Evolutionary conservation across 2,797 vertebrate species (phyloP), one percentile per base, ranked within the genome.

Genomic region (Merluccius polli): DNA sequence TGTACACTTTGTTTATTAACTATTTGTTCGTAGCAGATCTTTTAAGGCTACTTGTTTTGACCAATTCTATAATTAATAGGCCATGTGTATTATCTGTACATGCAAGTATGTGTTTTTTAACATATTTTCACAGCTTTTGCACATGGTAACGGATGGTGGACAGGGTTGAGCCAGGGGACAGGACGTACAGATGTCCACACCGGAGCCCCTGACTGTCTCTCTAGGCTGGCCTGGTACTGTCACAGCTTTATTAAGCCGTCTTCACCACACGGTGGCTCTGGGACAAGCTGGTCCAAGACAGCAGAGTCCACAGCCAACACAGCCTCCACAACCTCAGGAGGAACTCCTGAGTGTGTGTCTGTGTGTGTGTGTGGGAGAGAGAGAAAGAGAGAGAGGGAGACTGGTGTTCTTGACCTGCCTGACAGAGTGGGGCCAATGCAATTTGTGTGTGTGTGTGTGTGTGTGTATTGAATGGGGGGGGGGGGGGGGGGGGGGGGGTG

Each of bases 91-190:
- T 52, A 65, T 27, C 8, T 65, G 24, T n/a, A 24, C 52, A 24
- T 10, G 52, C 52, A 4, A n/a, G n/a, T 10, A 24, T 5, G 44
- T 48, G 44, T 48, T 59, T 59, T n/a, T 24, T 59, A 16, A 27
- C 59, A 2, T 29, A 6, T 21, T 52, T 52, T 5, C 44, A 21
- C 44, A 52, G 44, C 41, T 13, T 16, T 9, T 59, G 52, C 24
- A 27, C 24, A 27, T 27, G 24, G 59, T 16, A 1, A 65, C 8
- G 81, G 76, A 75, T 77, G 48, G 75, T 65, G 35, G 78, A 70
- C 7, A 79, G 84, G 88, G 85, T 90, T 69, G 86, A 88, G 86
- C 74, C 44, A 75, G 81, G 78, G 87, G 88, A 89, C 89, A 87
- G 73, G 82, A 80, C 2, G 24, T 65, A 13, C 77, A 77, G 83